Percentiles rank a stretch among this genome's conserved stretches.
Conservation (phyloP, 2,797 vertebrate genomes). For the Sebastes itinus region DNA sequence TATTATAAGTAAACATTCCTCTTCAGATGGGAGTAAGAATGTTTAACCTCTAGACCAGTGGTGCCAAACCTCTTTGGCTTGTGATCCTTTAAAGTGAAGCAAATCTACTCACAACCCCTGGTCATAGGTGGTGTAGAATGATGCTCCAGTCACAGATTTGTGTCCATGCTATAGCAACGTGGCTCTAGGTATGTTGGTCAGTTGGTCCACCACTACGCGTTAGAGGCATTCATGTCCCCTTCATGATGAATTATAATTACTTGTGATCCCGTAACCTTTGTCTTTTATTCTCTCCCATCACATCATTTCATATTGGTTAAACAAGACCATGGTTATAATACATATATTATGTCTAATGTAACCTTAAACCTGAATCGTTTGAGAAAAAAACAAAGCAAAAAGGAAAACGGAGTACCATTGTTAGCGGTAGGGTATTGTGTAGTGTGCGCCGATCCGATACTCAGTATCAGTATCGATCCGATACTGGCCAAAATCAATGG, state of each 20-base stretch:
- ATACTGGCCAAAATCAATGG: too few relatives aligned
- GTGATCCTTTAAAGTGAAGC: background rate
- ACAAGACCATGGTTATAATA: background rate
- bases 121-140: background rate
- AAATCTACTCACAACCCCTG: background rate
- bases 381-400: too few relatives aligned
- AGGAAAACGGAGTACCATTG: rapidly evolving
- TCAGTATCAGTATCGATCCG: too few relatives aligned
- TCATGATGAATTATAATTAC: background rate
- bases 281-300: background rate
- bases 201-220: background rate
- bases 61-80: background rate
- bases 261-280: background rate
- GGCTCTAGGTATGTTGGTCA: background rate
- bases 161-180: background rate
- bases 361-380: rapidly evolving
- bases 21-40: background rate
- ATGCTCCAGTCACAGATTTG: background rate
- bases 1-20: background rate
- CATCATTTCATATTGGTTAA: background rate
- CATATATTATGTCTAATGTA: too few relatives aligned
- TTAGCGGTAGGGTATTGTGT: too few relatives aligned
- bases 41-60: background rate
- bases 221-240: background rate
- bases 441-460: too few relatives aligned